These are phyloP conservation scores for Psix sp. DNA, from an alignment of 1,140 invertebrate species.

Conservation along the genomic window DNA sequence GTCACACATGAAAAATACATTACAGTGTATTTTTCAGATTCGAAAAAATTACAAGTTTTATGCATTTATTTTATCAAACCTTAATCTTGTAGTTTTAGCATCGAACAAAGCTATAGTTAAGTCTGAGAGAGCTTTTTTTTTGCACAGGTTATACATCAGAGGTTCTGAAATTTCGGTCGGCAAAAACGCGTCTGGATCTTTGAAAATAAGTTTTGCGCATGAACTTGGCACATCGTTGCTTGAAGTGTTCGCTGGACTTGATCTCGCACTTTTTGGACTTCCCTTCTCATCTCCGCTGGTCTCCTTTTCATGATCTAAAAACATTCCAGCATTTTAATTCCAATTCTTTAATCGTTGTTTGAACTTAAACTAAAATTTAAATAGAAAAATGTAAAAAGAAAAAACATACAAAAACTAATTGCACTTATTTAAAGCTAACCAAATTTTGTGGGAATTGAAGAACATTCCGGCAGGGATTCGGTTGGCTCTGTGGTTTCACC, in stretches of 20 bases:
- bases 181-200: conserved; percentile 82
- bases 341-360: too few relatives aligned
- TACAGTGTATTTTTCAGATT: too few relatives aligned
- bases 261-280: conserved; percentile 42
- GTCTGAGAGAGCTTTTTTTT: conserved; percentile 82
- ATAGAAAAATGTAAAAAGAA: too few relatives aligned
- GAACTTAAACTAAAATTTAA: too few relatives aligned
- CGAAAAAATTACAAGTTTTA: too few relatives aligned
- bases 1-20: too few relatives aligned
- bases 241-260: conserved; percentile 53
- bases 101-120: conserved; percentile 82
- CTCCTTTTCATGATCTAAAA: conserved; percentile 56
- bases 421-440: conserved; percentile 13
- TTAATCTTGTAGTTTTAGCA: conserved; percentile 81
- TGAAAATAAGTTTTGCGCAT: conserved; percentile 78
- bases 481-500: conserved; percentile 58
- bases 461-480: conserved; percentile 34
- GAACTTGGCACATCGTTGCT: conserved; percentile 63
- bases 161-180: conserved; percentile 83
- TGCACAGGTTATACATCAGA: conserved; percentile 80
- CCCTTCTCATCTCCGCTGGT: conserved; percentile 48
- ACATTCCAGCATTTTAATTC: too few relatives aligned
- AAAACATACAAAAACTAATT: too few relatives aligned
- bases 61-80: conserved; percentile 61
- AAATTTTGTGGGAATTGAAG: conserved; percentile 41